These are phyloP conservation scores for Pyrocoelia pectoralis DNA, from an alignment of 2,888 invertebrate genomes.

Conservation along the genomic window DNA sequence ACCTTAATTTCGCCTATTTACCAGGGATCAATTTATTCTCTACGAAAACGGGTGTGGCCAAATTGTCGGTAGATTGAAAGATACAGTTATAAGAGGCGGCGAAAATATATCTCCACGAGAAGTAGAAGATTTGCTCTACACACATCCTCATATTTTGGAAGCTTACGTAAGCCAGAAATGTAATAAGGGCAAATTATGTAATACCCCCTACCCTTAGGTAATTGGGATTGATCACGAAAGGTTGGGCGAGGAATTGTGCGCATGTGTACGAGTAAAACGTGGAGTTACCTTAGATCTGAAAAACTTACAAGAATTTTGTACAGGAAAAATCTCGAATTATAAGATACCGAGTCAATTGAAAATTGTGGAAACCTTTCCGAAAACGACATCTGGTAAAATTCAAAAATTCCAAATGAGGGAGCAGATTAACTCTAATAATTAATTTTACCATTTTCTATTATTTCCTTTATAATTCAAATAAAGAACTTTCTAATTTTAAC, in stretches of 20 bases:
- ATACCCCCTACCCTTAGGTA: slow-evolving; percentile 58
- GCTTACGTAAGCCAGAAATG: slow-evolving; percentile 75
- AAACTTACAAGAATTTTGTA: slow-evolving; percentile 70
- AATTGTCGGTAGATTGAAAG: slow-evolving; percentile 78
- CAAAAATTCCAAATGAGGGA: slow-evolving; percentile 73
- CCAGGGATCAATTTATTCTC: slow-evolving; percentile 75
- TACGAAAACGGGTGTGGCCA: slow-evolving; percentile 73
- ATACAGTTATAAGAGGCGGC: slow-evolving; percentile 82
- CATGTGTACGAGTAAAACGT: slow-evolving; percentile 68
- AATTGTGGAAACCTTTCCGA: slow-evolving; percentile 76
- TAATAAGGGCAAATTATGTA: too few relatives aligned
- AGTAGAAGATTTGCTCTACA: slow-evolving; percentile 77
- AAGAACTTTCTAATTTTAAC: too few relatives aligned
- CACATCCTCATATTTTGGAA: slow-evolving; percentile 76
- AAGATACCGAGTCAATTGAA: slow-evolving; percentile 81
- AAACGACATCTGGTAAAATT: slow-evolving; percentile 85
- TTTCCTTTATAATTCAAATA: too few relatives aligned
- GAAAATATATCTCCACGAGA: slow-evolving; percentile 87
- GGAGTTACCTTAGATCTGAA: slow-evolving; percentile 64
- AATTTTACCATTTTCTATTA: too few relatives aligned
- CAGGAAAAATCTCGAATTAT: slow-evolving; percentile 76
- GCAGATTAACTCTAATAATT: too few relatives aligned
- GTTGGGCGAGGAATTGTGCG: slow-evolving; percentile 81
- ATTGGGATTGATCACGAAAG: slow-evolving; percentile 79
- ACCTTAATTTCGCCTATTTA: background rate